Evolutionary conservation across 2,113 vertebrate genomes (phyloP), one percentile per base, ranked within the genome.

Genomic region (Psettodes erumei): DNA sequence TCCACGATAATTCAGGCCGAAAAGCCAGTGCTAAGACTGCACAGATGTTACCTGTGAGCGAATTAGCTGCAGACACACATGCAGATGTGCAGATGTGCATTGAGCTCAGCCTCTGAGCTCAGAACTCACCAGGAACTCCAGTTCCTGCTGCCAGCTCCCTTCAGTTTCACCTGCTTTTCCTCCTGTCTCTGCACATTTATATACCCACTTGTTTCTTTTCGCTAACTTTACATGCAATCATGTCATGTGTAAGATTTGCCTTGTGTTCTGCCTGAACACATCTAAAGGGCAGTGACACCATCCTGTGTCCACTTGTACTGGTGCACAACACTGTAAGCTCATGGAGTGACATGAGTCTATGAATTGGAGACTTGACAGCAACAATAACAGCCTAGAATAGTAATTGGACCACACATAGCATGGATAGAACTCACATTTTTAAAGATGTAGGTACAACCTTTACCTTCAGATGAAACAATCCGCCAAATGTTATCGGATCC

Each of bases 401-500:
- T 28, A 16, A 8, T 2, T 50, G 18, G 23, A 25, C 37, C 18
- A 19, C 13, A 11, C 0, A 11, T n/a, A n/a, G n/a, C n/a, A n/a
- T n/a, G 30, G 9, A 18, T 4, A 19, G 15, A 40, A 9, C 7
- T 32, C 30, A 33, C 8, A 7, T 1, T 28, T 43, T 25, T 30
- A 27, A 61, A 61, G 35, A 54, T 19, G 50, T 53, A 54, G 74
- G 62, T 12, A 12, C 48, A 75, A 80, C 69, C 75, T 80, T 82
- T 77, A 67, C 64, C 75, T 69, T 37, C 8, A 56, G 66, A 79
- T 71, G 75, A 65, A 72, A 75, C 77, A 58, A 23, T 75, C 73
- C 50, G 30, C 61, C 2, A 45, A 78, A 84, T 75, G 63, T 79
- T 67, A 76, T 73, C 2, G 0, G 4, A 54, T 47, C 35, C 33